A percentile compares a stretch with the other conserved stretches of the same genome.
These are phyloP conservation scores for Aporophyla lueneburgensis DNA, from an alignment of 2,888 invertebrate species.

Conservation along the genomic window DNA sequence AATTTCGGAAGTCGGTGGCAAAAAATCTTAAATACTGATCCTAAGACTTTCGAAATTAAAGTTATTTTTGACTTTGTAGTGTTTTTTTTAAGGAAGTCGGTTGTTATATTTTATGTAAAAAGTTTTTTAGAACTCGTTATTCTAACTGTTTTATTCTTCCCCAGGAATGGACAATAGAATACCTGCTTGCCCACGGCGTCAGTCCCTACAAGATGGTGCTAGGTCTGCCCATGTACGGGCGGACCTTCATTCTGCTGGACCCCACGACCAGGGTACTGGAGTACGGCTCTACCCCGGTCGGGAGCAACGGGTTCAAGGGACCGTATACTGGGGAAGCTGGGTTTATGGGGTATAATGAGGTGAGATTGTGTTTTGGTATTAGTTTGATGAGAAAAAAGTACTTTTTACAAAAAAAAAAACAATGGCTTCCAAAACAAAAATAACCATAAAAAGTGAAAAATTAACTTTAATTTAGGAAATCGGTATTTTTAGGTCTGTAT, in stretches of 20 bases:
- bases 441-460: too few relatives aligned
- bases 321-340: slow-evolving; percentile 95
- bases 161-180: slow-evolving; percentile 94
- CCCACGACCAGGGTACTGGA: slow-evolving; percentile 82
- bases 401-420: too few relatives aligned
- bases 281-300: slow-evolving; percentile 89
- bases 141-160: slow-evolving; percentile 3
- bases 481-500: too few relatives aligned
- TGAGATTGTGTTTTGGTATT: slow-evolving; percentile 71
- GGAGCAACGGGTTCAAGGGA: slow-evolving; percentile 93
- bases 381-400: background rate
- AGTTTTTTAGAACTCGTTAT: too few relatives aligned
- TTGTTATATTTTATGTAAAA: too few relatives aligned
- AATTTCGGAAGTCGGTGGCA: too few relatives aligned
- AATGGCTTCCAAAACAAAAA: too few relatives aligned
- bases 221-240: slow-evolving; percentile 96
- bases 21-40: too few relatives aligned
- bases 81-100: too few relatives aligned
- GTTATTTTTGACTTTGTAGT: too few relatives aligned
- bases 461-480: too few relatives aligned
- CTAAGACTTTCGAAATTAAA: too few relatives aligned
- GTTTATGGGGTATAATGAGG: slow-evolving; percentile 97
- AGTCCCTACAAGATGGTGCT: slow-evolving; percentile 94
- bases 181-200: slow-evolving; percentile 94
- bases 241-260: slow-evolving; percentile 92